Evolutionary conservation across 2,797 vertebrate genomes (phyloP), one percentile per base, ranked within the genome.

Genomic region (Acrossocheilus wenchowensis): DNA sequence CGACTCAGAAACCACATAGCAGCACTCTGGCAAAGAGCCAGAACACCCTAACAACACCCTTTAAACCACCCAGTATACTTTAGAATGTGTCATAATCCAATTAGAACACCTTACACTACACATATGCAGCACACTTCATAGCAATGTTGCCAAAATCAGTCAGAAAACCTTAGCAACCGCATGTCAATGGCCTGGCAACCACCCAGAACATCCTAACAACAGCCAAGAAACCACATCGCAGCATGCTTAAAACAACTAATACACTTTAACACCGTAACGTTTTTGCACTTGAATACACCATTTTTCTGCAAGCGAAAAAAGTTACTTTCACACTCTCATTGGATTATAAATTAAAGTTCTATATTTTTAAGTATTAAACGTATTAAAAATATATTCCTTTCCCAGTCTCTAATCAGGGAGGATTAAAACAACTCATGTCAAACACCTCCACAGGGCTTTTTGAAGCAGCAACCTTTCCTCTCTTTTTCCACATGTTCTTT

Each of bases 401-500:
- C 71, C 14, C 50, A 50, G 75, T 43, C 57, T 62, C 66, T 73
- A 60, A 69, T 82, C 54, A 50, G 41, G 77, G 23, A 66, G 54
- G 71, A 84, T 84, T 82, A 81, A 82, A 84, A 57, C 57, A 73
- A 52, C 71, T 78, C 41, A 45, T 14, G 72, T 77, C 60, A 50
- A 74, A 69, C 84, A 79, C 30, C 77, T 86, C 77, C 78, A 54
- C 26, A 62, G 85, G 82, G 69, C 50, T 84, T 86, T 89, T 87
- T 88, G 60, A 86, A 81, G 82, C 81, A 2, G 17, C 34, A 72
- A 43, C 30, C 26, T 48, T 75, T 71, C 69, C 36, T 86, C 78
- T 81, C 71, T 74, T 80, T 75, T 12, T 84, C 82, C 79, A 85
- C 86, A 93, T 92, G 77, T 92, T 89, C 84, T 93, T 89, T 93